phyloP scores from a whole-genome alignment of 2,888 invertebrate species.

The Teleogryllus oceanicus region DNA sequence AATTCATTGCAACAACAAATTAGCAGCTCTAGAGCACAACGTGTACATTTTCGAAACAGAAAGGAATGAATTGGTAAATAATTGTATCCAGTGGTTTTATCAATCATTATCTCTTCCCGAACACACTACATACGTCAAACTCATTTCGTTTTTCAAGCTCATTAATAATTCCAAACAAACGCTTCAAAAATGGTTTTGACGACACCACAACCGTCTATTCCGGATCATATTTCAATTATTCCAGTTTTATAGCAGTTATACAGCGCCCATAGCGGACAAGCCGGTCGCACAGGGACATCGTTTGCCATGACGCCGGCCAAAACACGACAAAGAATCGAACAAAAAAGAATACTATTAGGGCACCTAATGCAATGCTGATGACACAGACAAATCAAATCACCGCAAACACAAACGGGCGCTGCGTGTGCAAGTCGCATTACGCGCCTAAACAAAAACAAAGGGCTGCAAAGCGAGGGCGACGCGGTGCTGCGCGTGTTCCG shows the following conservation, averaged over 20 bases:
- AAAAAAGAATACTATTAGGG: not conserved
- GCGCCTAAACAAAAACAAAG: not conserved
- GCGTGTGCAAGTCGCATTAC: not conserved
- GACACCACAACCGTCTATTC: not conserved
- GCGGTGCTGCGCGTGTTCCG: no score
- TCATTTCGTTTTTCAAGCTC: no score
- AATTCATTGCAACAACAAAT: no score
- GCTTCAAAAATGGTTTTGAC: no score
- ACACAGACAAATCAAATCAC: not conserved
- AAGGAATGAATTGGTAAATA: no score
- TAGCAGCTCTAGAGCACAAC: no score
- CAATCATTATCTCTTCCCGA: no score
- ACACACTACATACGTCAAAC: no score
- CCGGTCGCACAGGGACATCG: not conserved
- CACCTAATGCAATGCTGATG: not conserved
- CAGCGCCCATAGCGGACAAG: not conserved
- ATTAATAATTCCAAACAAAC: no score
- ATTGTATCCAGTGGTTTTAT: no score
- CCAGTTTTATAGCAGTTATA: not conserved
- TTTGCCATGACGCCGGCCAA: not conserved
- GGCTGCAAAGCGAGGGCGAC: no score
- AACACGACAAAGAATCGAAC: not conserved
- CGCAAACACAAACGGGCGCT: not conserved
- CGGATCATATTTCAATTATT: not conserved
- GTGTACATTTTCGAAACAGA: no score